These are phyloP conservation scores for Dasyprocta punctata DNA, from an alignment of 2,113 vertebrate genomes.

Conservation along the genomic window DNA sequence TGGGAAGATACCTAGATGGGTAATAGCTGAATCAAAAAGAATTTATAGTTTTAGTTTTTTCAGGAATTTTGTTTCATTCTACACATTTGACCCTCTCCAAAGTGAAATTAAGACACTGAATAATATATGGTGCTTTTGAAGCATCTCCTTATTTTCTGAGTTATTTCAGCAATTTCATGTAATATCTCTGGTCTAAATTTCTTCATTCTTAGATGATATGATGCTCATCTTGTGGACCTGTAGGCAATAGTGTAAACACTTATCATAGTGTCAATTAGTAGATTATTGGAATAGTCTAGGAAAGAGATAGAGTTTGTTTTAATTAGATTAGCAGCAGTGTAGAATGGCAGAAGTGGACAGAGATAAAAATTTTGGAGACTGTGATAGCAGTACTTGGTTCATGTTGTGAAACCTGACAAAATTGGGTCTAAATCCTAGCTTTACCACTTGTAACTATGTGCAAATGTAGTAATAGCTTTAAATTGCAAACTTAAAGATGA, in stretches of 20 bases:
- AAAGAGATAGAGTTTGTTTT: constrained; percentile 14
- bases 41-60: neutral
- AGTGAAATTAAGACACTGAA: constrained; percentile 39
- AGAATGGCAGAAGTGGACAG: neutral
- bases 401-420: constrained; percentile 30
- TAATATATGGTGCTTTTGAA: neutral
- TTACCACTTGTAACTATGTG: neutral
- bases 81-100: neutral
- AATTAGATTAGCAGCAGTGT: neutral
- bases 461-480: neutral
- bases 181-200: neutral
- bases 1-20: neutral
- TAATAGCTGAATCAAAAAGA: neutral
- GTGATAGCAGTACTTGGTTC: neutral
- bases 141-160: neutral
- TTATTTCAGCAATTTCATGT: neutral
- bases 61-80: neutral
- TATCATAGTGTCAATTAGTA: neutral
- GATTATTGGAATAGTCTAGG: neutral
- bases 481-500: neutral
- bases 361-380: neutral
- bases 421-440: neutral
- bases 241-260: neutral
- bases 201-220: neutral
- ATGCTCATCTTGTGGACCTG: neutral